Base-by-base conservation (phyloP, 1,140 invertebrate species). In the Bicyclus anynana region DNA sequence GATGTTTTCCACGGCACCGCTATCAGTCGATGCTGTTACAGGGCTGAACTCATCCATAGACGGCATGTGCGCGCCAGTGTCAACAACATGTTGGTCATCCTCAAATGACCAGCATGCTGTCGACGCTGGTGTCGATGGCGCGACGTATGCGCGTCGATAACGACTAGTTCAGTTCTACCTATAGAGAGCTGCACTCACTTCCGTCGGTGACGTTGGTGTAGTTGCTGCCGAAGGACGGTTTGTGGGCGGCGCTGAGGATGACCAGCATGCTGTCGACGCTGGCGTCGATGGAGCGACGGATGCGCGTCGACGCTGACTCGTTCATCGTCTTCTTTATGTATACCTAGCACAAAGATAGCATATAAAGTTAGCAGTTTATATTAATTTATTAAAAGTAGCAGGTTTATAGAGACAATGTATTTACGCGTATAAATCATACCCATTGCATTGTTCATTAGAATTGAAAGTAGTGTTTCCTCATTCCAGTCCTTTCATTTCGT, bases 31-130 rank as follows among this genome's bases (percentile, higher is more conserved):
- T n/a, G n/a, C n/a, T n/a, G n/a, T n/a, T n/a, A n/a, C n/a, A n/a
- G n/a, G n/a, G n/a, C n/a, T n/a, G n/a, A n/a, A n/a, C n/a, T n/a
- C n/a, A n/a, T n/a, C n/a, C n/a, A n/a, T n/a, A n/a, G 33, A 42
- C 5, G 79, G 76, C 12, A 49, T 59, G 40, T 69, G 73, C 49
- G 76, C 74, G 14, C 72, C 67, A 53, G 68, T 75, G 17, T n/a
- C n/a, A n/a, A n/a, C n/a, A n/a, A n/a, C n/a, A n/a, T n/a, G n/a
- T n/a, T n/a, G n/a, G n/a, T n/a, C n/a, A n/a, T n/a, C n/a, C n/a
- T n/a, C 85, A 61, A n/a, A 81, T 83, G n/a, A 87, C 84, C 5
- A 87, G 74, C 74, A 78, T 87, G 53, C 76, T 84, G 59, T 74
- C 74, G 17, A 82, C 51, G 13, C 60, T 77, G 33, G 54, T 59